Evolutionary conservation across 2,113 vertebrate genomes (phyloP), one percentile per base, ranked within the genome.

Genomic region (Melanotaenia duboulayi): DNA sequence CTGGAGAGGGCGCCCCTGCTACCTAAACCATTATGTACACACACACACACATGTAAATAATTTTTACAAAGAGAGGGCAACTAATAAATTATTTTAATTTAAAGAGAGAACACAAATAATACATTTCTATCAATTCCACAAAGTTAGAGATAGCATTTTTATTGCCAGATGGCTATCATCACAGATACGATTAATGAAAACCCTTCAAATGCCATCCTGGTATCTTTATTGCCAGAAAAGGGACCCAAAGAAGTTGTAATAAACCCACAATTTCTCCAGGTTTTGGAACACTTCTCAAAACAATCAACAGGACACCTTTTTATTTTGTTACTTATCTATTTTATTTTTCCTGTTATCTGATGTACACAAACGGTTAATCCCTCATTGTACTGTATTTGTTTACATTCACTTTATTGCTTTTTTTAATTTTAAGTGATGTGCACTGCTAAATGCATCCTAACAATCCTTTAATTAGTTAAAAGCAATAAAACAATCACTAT

Each of bases 11-110:
- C 13, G 72, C 74, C 20, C 56, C 80, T 32, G 57, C 83, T 1
- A 13, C 83, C 52, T 93, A 87, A 90, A 81, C 2, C 11, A 39
- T 40, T 71, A 73, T 67, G 46, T 63, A 57, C 54, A 63, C 54
- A 60, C 73, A 57, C 54, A 63, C 54, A 60, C 73, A 69, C 11
- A 42, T 89, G 85, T 84, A 87, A 76, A 88, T 88, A 76, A 54
- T 58, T 76, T 87, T 69, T 76, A 68, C 72, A 75, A 25, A 23
- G 16, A 65, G 42, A 76, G 10, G 7, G 48, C 20, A 59, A 74
- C 37, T 51, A 49, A 73, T 64, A 8, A 57, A 64, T 46, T 16
- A 74, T 71, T 63, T 65, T 0, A 56, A 64, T 54, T 65, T 75
- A 9, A 44, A 67, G 65, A 74, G 14, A 59, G 19, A 68, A 59